phyloP scores from a whole-genome alignment of 2,797 vertebrate genomes.

The Carduelis carduelis region DNA sequence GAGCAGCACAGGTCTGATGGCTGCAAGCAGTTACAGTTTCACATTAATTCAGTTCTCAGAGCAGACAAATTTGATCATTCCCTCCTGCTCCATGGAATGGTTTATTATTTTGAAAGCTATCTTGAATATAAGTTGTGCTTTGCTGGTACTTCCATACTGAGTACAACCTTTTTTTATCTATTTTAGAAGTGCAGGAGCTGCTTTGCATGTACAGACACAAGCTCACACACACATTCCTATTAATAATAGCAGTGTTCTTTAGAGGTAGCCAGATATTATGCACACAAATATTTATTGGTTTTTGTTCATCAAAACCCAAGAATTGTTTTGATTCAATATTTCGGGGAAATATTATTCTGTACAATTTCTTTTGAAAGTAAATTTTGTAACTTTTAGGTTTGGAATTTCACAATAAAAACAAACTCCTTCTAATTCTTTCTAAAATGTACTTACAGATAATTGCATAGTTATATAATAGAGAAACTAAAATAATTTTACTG shows the following conservation, averaged over 20 bases:
- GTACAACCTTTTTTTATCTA: fast-evolving
- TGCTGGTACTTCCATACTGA: background rate
- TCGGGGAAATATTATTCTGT: background rate
- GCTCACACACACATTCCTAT: background rate
- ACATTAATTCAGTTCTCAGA: background rate
- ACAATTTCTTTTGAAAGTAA: background rate
- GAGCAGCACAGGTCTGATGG: background rate
- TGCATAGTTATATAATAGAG: background rate
- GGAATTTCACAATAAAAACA: background rate
- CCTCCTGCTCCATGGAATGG: background rate
- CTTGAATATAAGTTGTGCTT: background rate
- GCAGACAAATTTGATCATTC: background rate
- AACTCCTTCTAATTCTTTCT: background rate
- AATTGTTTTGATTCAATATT: background rate
- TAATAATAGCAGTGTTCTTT: background rate
- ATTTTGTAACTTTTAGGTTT: background rate
- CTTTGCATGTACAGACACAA: background rate
- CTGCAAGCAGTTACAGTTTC: background rate
- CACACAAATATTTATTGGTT: fast-evolving
- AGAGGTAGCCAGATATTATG: background rate
- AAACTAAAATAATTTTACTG: background rate
- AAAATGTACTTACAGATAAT: background rate
- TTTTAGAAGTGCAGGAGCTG: background rate
- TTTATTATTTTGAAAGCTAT: background rate
- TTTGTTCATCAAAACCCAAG: background rate